phyloP scores from a whole-genome alignment of 2,797 vertebrate genomes.

The Falco cherrug region DNA sequence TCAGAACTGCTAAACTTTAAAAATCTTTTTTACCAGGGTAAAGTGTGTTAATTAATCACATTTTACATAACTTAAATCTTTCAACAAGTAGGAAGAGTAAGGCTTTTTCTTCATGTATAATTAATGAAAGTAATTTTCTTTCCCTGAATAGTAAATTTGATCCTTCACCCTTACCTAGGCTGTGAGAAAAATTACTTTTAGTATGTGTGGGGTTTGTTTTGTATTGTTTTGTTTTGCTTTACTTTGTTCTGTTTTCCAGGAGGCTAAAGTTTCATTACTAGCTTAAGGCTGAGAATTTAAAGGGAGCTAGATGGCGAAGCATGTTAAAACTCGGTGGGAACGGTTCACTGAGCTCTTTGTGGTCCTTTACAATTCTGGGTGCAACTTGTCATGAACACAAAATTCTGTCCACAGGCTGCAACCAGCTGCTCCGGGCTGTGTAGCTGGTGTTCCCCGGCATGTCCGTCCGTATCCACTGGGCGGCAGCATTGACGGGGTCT shows the following conservation, averaged over 20 bases:
- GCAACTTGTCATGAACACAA: background rate
- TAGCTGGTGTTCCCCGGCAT: background rate
- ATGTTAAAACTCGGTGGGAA: background rate
- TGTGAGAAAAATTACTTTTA: background rate
- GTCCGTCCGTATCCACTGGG: background rate
- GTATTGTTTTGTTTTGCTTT: background rate
- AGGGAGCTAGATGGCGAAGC: background rate
- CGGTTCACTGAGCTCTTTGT: background rate
- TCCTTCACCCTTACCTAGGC: background rate
- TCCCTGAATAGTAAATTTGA: background rate
- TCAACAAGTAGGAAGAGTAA: background rate
- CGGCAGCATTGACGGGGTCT: background rate
- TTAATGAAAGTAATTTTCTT: background rate
- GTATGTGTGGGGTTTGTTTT: rapidly evolving
- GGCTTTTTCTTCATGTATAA: background rate
- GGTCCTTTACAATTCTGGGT: background rate
- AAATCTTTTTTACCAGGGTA: background rate
- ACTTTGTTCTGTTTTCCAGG: background rate
- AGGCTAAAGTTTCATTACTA: background rate
- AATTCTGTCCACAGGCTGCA: background rate
- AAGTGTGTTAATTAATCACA: background rate
- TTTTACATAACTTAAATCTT: background rate
- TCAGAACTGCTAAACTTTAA: background rate
- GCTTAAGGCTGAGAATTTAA: background rate
- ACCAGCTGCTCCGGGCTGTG: background rate